These are phyloP conservation scores for Kryptolebias ocellatus DNA, from an alignment of 2,797 vertebrate genomes.

Conservation along the genomic window DNA sequence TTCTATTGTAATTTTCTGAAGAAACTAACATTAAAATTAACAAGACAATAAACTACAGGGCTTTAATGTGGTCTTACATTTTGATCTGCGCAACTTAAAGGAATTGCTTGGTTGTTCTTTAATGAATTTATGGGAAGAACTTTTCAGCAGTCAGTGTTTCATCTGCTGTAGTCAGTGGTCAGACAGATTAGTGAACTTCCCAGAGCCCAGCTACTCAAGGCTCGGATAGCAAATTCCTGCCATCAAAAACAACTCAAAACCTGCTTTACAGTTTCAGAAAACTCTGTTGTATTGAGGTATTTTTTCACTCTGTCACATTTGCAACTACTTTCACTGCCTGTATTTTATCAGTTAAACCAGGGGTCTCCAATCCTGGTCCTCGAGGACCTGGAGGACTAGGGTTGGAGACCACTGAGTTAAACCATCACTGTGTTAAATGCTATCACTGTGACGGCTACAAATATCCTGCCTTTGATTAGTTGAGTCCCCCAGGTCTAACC, in stretches of 20 bases:
- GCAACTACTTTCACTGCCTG: too few relatives aligned
- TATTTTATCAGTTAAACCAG: too few relatives aligned
- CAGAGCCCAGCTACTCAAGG: not conserved
- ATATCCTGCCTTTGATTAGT: too few relatives aligned
- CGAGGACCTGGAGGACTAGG: too few relatives aligned
- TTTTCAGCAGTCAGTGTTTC: not conserved
- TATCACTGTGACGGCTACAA: too few relatives aligned
- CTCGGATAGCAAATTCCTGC: not conserved
- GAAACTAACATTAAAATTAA: not conserved
- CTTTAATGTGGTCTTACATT: too few relatives aligned
- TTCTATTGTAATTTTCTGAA: too few relatives aligned
- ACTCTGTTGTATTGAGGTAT: not conserved
- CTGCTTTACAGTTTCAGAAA: not conserved
- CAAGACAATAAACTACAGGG: not conserved
- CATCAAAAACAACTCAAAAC: not conserved
- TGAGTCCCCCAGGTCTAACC: too few relatives aligned
- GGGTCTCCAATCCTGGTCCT: too few relatives aligned
- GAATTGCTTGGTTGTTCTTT: conserved; percentile 8
- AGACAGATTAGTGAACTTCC: not conserved
- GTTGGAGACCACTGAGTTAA: too few relatives aligned
- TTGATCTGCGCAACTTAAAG: not conserved
- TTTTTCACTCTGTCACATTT: too few relatives aligned
- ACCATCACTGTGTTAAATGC: too few relatives aligned
- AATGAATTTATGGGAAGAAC: not conserved
- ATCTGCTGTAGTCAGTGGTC: not conserved